Conservation (phyloP, 2,888 invertebrate genomes). For the Ophonus ardosiacus region DNA sequence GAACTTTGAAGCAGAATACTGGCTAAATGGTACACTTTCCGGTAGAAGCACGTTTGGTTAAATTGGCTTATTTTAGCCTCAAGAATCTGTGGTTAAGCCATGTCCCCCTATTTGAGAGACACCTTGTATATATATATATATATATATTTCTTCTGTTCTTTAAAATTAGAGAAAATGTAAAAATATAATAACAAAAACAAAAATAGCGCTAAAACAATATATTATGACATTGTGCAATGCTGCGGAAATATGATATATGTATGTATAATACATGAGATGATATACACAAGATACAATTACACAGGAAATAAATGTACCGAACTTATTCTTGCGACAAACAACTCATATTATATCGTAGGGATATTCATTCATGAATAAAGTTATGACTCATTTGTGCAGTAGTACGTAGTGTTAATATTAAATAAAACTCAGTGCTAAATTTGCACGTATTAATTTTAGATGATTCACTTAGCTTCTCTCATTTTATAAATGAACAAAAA, state of each 20-base stretch:
- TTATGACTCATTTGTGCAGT: slow-evolving; percentile 12
- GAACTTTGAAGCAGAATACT: too few species aligned
- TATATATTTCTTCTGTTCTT: too few species aligned
- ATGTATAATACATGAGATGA: slow-evolving; percentile 29
- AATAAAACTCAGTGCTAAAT: slow-evolving; percentile 28
- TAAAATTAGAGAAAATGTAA: too few species aligned
- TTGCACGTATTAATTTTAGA: slow-evolving; percentile 24
- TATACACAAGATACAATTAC: neutral
- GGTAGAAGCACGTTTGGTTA: too few species aligned
- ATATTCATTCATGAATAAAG: slow-evolving; percentile 27
- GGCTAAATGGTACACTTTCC: too few species aligned
- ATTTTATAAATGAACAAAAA: slow-evolving; percentile 36
- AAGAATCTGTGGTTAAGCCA: too few species aligned
- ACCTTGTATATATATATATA: too few species aligned
- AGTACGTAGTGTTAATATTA: slow-evolving; percentile 18
- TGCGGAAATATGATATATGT: neutral
- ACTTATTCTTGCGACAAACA: slow-evolving; percentile 14
- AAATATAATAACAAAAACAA: neutral
- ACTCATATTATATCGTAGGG: neutral
- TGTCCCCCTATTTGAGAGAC: too few species aligned
- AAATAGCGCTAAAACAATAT: neutral
- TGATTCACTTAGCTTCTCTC: neutral
- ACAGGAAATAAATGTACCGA: slow-evolving; percentile 17
- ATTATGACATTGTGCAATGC: neutral
- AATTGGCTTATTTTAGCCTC: too few species aligned